phyloP scores from a whole-genome alignment of 2,888 invertebrate genomes.

The Nemotelus nigrinus region DNA sequence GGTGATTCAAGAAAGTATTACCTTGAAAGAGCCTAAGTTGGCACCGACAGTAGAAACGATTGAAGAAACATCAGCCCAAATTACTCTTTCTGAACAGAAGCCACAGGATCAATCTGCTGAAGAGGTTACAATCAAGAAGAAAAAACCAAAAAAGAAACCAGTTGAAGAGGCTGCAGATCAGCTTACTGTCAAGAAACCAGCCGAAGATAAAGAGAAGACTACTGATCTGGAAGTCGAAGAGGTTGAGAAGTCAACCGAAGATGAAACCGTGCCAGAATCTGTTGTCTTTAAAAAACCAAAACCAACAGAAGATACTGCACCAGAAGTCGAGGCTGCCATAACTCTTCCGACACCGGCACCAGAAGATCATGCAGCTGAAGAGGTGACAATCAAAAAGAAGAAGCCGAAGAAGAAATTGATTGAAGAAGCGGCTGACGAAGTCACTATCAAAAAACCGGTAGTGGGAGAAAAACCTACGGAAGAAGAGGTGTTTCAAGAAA shows the following conservation, averaged over 20 bases:
- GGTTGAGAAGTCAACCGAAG: constrained; percentile 55
- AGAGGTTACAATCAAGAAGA: constrained; percentile 59
- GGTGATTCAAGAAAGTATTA: constrained; percentile 54
- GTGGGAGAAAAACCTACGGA: constrained; percentile 52
- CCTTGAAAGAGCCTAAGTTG: constrained; percentile 54
- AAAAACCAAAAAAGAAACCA: constrained; percentile 59
- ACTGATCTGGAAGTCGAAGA: constrained; percentile 42
- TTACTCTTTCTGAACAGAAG: constrained; percentile 49
- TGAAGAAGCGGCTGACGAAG: constrained; percentile 55
- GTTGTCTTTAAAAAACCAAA: background rate
- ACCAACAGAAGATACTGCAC: background rate
- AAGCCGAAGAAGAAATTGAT: constrained; percentile 54
- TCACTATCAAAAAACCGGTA: constrained; percentile 58
- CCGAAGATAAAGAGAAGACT: constrained; percentile 34
- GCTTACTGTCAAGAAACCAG: constrained; percentile 59
- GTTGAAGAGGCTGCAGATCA: constrained; percentile 62
- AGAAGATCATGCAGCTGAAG: constrained; percentile 57
- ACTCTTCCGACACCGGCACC: constrained; percentile 21
- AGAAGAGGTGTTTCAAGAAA: constrained; percentile 44
- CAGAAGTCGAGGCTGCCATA: constrained; percentile 12
- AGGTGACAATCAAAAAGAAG: constrained; percentile 58
- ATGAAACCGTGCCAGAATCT: constrained; percentile 44
- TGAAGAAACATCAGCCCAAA: constrained; percentile 46
- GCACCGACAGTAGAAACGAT: constrained; percentile 58
- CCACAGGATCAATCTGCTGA: constrained; percentile 57